phyloP scores from a whole-genome alignment of 2,797 vertebrate genomes.

The Lepus townsendii region DNA sequence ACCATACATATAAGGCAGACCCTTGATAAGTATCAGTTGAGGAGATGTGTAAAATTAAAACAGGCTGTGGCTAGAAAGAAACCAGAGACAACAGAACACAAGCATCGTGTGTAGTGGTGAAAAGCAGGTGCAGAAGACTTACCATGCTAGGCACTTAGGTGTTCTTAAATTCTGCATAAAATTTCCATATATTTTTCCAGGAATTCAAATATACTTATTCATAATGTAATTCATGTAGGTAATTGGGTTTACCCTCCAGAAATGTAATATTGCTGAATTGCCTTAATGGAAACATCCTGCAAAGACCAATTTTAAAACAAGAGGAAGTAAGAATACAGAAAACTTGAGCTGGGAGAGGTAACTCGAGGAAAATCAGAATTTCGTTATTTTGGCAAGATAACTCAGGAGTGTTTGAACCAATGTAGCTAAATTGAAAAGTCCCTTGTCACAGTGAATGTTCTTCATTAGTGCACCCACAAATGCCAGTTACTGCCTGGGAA shows the following conservation, averaged over 20 bases:
- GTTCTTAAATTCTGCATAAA: conserved; percentile 49
- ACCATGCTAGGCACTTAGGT: neutral
- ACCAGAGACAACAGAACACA: neutral
- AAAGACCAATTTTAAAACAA: conserved; percentile 43
- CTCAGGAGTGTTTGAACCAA: neutral
- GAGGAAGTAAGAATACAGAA: neutral
- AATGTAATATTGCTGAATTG: conserved; percentile 51
- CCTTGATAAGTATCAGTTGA: neutral
- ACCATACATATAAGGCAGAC: neutral
- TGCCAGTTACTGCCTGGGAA: neutral
- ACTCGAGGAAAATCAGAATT: neutral
- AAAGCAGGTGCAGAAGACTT: neutral
- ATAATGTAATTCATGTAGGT: conserved; percentile 28
- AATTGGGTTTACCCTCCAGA: neutral
- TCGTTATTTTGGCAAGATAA: neutral
- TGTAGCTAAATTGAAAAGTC: neutral
- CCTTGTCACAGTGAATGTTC: neutral
- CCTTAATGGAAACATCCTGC: conserved; percentile 37
- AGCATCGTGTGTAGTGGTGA: neutral
- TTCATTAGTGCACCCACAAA: neutral
- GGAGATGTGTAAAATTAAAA: neutral
- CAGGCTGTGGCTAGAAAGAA: neutral
- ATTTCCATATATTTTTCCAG: conserved; percentile 35
- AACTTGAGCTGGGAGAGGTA: neutral
- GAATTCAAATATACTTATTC: conserved; percentile 33